Conservation (phyloP, 2,113 vertebrate genomes). For the Paedocypris sp. region DNA sequence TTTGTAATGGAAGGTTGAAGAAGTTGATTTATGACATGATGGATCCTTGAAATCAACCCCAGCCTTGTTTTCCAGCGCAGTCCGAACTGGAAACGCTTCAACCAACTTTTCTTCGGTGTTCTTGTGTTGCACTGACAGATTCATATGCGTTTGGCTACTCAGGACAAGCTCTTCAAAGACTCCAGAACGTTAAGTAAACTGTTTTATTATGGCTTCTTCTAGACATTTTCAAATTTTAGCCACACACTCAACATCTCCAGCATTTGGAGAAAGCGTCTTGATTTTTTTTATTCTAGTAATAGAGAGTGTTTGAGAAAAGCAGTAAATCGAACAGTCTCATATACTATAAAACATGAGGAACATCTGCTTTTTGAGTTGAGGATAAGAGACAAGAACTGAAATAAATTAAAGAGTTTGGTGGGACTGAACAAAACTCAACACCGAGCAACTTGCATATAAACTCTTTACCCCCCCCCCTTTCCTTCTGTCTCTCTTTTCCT, state of each 20-base stretch:
- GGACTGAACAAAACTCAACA: no score
- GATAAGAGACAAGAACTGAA: background rate
- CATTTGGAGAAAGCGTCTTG: no score
- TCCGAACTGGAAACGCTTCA: background rate
- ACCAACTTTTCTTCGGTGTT: background rate
- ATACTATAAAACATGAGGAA: no score
- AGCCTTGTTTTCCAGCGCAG: background rate
- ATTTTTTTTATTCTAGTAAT: background rate
- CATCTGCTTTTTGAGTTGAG: constrained; percentile 16
- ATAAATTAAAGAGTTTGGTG: no score
- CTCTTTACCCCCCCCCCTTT: no score
- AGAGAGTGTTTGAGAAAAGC: no score
- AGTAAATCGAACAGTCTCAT: no score
- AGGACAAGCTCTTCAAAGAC: background rate
- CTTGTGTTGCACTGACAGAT: background rate
- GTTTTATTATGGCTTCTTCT: no score
- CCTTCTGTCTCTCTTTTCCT: no score
- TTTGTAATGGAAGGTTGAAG: background rate
- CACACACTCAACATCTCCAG: no score
- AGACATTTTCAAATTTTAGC: no score
- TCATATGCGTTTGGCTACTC: constrained; percentile 1
- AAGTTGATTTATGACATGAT: background rate
- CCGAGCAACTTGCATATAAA: no score
- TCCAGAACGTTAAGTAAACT: background rate
- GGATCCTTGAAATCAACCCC: background rate